Base-by-base conservation (phyloP, 2,888 invertebrate species). In the Drosophila limbata region DNA sequence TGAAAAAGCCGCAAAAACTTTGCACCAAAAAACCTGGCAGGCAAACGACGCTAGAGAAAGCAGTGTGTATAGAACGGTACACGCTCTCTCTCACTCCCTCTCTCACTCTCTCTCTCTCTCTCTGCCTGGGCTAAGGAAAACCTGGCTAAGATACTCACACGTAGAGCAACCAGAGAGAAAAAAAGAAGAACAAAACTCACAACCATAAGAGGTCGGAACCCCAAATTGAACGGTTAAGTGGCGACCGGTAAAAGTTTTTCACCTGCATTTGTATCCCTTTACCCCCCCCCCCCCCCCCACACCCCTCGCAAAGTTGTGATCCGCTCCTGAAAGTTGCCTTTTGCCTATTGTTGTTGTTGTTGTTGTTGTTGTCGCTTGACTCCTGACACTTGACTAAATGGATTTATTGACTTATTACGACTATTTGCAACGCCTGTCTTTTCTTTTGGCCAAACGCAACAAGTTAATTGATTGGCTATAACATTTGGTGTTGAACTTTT, bases 1-100 rank as follows among this genome's bases (percentile, higher is more conserved):
- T 91, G 87, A 91, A 91, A 90, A 90, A 90, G 85, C 91, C 91
- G 80, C 90, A 88, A 90, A 84, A 91, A 86, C 88, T 87, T 89
- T 86, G 88, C 85, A 73, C 73, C 84, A 84, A 86, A 84, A 88
- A 87, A 88, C 79, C 72, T 77, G 59, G 53, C 50, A 52, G 21
- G 37, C 56, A 66, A 79, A 57, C 51, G 57, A 42, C 21, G 44
- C 28, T 48, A 37, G 42, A 40, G 61, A 51, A 59, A 45, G 52
- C 56, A 39, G 31, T 45, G 45, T 44, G 28, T 19, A 60, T 37
- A 48, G 53, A 42, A 64, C 53, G 71, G 45, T 42, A 52, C 17
- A 40, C 39, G 0, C 15, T 3, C 50, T 0, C n/a, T 9, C 42
- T 4, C 28, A 2, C 19, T 15, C 31, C 11, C 11, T 13, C 31